Evolutionary conservation across 2,888 invertebrate genomes (phyloP).

Genomic region (Ichneumoninae sp.): DNA sequence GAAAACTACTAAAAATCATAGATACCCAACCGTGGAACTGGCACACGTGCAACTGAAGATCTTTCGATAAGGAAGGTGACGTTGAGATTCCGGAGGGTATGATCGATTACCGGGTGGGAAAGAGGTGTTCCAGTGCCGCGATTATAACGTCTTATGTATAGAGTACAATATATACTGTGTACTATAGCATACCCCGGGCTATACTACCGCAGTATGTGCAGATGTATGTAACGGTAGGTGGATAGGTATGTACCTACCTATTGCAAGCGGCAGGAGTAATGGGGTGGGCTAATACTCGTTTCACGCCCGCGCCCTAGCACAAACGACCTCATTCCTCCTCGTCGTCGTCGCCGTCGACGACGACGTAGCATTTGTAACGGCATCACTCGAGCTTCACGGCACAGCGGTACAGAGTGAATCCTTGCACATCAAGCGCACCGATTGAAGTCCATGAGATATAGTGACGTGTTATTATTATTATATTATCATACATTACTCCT

Average conservation of each 20-base stretch:
- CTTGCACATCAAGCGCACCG: conserved; percentile 28
- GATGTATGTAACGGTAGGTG: conserved; percentile 1
- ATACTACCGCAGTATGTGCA: neutral
- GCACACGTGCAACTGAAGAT: conserved; percentile 16
- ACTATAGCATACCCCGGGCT: neutral
- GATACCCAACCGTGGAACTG: conserved; percentile 34
- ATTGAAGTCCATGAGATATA: conserved; percentile 33
- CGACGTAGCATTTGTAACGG: conserved; percentile 50
- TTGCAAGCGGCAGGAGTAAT: conserved; percentile 60
- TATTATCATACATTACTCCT: conserved; percentile 27
- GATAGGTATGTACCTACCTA: conserved; percentile 31
- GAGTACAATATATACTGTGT: neutral
- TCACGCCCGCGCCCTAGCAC: conserved; percentile 52
- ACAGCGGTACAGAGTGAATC: conserved; percentile 4
- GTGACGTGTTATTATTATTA: conserved; percentile 9
- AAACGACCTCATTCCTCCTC: conserved; percentile 65
- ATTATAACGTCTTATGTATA: conserved; percentile 14
- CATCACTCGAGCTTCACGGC: conserved; percentile 10
- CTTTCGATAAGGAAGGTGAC: neutral
- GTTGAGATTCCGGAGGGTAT: conserved; percentile 22
- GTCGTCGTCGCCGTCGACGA: conserved; percentile 32
- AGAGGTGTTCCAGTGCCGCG: conserved; percentile 17
- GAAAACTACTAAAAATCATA: conserved; percentile 11
- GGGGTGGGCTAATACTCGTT: conserved; percentile 64
- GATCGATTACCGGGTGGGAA: conserved; percentile 40